Base-by-base conservation (phyloP, 2,113 vertebrate genomes). In the Bostrychus sinensis region DNA sequence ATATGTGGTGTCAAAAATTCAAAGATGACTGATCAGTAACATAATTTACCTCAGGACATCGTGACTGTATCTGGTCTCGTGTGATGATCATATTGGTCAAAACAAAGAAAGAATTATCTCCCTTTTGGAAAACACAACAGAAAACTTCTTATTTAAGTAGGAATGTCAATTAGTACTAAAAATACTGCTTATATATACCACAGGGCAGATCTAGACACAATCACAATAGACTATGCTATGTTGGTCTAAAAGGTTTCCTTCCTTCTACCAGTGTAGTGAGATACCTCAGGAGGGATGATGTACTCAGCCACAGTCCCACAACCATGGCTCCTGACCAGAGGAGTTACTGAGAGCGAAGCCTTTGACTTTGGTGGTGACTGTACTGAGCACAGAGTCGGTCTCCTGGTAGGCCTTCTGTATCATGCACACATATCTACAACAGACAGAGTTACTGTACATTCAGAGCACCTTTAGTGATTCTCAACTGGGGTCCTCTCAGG, bases 401-500 rank as follows among this genome's bases (percentile, higher is more conserved):
- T 95, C 95, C 83, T 98, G 96, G 81, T 98, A 98, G 70, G 93
- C 95, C 60, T 95, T 98, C 85, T 95, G 90, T 93, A 94, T 92
- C 61, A 97, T 5, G 72, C 95, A 96, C 61, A 98, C 95, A 93
- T 96, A 98, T 53, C 96, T 97, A 71, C 28, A 62, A 38, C 19
- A 25, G 6, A 45, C 20, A 23, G n/a, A n/a, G n/a, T n/a, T n/a
- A n/a, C n/a, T n/a, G n/a, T n/a, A n/a, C n/a, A n/a, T n/a, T n/a
- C n/a, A n/a, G n/a, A n/a, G n/a, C n/a, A n/a, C n/a, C n/a, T n/a
- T n/a, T n/a, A n/a, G n/a, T n/a, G n/a, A n/a, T n/a, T n/a, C n/a
- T n/a, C n/a, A n/a, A n/a, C n/a, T n/a, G n/a, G n/a, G n/a, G n/a
- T n/a, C n/a, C n/a, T n/a, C n/a, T n/a, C n/a, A n/a, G n/a, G n/a